Conservation (phyloP, 1,140 invertebrate species). For the Spodoptera frugiperda region DNA sequence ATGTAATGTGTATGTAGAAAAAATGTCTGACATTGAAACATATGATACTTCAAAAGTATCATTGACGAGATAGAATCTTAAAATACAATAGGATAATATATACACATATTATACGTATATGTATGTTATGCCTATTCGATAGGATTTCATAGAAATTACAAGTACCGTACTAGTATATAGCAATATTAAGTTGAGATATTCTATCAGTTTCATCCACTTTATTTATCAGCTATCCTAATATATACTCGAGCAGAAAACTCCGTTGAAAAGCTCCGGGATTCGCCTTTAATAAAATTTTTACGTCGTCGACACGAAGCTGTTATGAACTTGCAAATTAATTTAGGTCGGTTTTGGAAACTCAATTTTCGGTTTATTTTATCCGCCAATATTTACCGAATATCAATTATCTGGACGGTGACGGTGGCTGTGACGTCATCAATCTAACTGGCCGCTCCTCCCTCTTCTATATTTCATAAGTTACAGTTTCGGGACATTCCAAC, state of each 20-base stretch:
- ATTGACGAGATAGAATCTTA: no score
- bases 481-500: conserved; percentile 4
- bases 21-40: no score
- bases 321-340: conserved; percentile 84
- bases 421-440: conserved; percentile 51
- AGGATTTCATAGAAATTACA: no score
- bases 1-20: no score
- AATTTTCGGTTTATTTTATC: conserved; percentile 83
- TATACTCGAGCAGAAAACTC: conserved; percentile 46
- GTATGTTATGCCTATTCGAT: no score
- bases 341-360: conserved; percentile 79
- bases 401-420: conserved; percentile 69
- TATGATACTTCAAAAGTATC: no score
- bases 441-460: conserved; percentile 39
- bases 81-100: no score
- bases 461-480: conserved; percentile 14
- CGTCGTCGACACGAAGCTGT: conserved; percentile 71
- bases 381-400: conserved; percentile 82
- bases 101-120: no score
- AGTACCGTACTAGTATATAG: no score
- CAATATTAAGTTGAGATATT: no score
- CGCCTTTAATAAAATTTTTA: conserved; percentile 79
- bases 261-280: conserved; percentile 64
- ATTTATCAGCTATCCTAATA: conserved; percentile 22
- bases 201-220: not conserved